Evolutionary conservation across 2,113 vertebrate genomes (phyloP), one percentile per base, ranked within the genome.

Genomic region (Ctenodactylus gundi): DNA sequence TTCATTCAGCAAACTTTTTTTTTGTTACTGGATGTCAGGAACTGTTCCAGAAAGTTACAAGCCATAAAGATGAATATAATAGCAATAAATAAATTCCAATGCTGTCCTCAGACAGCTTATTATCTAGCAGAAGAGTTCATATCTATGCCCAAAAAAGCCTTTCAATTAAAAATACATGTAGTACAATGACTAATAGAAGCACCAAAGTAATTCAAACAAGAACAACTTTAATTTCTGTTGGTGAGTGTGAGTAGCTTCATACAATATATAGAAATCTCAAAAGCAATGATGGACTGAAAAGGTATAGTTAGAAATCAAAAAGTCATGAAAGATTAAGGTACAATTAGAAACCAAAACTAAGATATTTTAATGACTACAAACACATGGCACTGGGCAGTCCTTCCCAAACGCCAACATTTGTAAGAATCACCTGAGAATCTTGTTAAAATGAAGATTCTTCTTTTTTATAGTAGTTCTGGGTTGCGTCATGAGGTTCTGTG

Each of bases 81-180:
- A n/a, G n/a, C n/a, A n/a, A n/a, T n/a, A n/a, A n/a, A n/a, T 3
- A 91, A 87, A 77, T 91, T 21, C 21, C 21, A 58, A 57, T 12
- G 68, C 2, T 90, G 65, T 92, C 49, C 49, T 86, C 83, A 81
- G 82, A 92, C 17, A 91, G 2, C 29, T 90, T 81, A 53, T 55
- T 41, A 86, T 87, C 25, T 85, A 91, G 13, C 44, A 65, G 41
- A 90, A 23, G 25, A 58, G 15, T 93, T 88, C 89, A 81, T 91
- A 85, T 15, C 6, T 57, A 36, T 92, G 36, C 17, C 58, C 2
- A 46, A 36, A 91, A 84, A 76, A n/a, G 44, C 0, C 53, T 41
- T 84, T 86, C 89, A 89, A 80, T 90, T 58, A 8, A 82, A 95
- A 18, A 41, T 82, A 15, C 23, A 78, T 57, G 36, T 73, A 62